Conservation (phyloP, 30 jellyfish, hydroid and myxozoan genomes). For the Morbakka virulenta region DNA sequence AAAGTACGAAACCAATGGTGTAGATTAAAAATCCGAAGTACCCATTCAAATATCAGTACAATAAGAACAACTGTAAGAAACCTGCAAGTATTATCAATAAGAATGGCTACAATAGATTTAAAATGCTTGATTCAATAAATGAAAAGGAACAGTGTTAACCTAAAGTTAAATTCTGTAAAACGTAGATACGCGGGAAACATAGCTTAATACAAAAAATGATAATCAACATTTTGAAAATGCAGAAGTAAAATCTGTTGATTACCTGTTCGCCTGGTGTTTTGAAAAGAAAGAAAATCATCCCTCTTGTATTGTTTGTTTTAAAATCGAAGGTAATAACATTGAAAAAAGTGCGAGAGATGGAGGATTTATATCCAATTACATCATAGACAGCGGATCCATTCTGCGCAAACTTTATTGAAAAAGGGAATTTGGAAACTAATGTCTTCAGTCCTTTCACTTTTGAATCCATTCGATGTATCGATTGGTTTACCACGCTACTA, state of each 20-base stretch:
- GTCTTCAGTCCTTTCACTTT: constrained; percentile 50
- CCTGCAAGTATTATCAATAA: too few species aligned
- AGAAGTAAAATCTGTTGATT: too few species aligned
- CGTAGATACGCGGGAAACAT: neutral
- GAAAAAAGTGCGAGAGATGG: constrained; percentile 16
- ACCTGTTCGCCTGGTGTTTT: constrained; percentile 67
- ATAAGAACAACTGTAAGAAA: too few species aligned
- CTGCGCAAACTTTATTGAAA: constrained; percentile 55
- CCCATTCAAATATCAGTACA: too few species aligned
- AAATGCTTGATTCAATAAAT: neutral
- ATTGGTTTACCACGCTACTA: neutral
- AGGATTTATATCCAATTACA: constrained; percentile 40
- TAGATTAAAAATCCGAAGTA: too few species aligned
- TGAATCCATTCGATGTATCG: constrained; percentile 36
- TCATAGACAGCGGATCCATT: constrained; percentile 45
- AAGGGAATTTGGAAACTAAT: constrained; percentile 62
- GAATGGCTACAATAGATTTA: too few species aligned
- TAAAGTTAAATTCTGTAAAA: neutral
- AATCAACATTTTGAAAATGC: too few species aligned
- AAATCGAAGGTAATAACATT: constrained; percentile 70
- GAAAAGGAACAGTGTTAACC: neutral
- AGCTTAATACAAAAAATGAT: neutral
- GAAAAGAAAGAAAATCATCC: constrained; percentile 66
- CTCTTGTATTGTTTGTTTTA: constrained; percentile 55
- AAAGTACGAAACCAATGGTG: too few species aligned